phyloP scores from a whole-genome alignment of 2,113 vertebrate species.

The Catagonus wagneri region DNA sequence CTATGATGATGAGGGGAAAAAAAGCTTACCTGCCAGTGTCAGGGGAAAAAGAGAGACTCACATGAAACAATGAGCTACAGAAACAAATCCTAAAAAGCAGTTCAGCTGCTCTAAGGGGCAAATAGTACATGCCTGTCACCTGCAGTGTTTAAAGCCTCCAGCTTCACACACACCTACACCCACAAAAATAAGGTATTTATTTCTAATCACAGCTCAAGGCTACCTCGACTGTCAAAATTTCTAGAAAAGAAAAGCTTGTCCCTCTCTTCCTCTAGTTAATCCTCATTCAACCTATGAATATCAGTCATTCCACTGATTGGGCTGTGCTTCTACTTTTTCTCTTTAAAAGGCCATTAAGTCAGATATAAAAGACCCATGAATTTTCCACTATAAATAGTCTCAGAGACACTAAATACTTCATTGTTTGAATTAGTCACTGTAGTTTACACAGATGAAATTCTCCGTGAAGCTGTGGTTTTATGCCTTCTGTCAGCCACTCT shows the following conservation, averaged over 20 bases:
- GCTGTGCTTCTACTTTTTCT: constrained; percentile 84
- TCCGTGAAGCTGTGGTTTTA: constrained; percentile 32
- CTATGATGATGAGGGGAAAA: constrained; percentile 53
- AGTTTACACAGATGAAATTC: constrained; percentile 78
- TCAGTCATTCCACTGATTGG: constrained; percentile 83
- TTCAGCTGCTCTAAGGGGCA: constrained; percentile 49
- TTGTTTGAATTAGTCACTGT: constrained; percentile 81
- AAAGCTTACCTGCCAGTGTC: constrained; percentile 41
- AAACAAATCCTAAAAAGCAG: constrained; percentile 62
- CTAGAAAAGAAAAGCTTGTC: constrained; percentile 79
- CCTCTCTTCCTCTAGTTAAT: constrained; percentile 72
- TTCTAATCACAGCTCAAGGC: constrained; percentile 73
- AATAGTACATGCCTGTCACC: constrained; percentile 46
- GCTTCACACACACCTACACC: constrained; percentile 2
- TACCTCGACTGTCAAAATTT: constrained; percentile 81
- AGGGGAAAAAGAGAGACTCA: constrained; percentile 35
- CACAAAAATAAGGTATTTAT: constrained; percentile 73
- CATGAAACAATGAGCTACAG: constrained; percentile 3
- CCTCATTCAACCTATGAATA: constrained; percentile 83
- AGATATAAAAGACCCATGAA: constrained; percentile 80
- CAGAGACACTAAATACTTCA: constrained; percentile 76
- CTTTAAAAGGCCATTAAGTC: constrained; percentile 85
- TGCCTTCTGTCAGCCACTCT: constrained; percentile 58
- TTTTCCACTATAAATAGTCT: constrained; percentile 82
- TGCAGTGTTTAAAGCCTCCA: constrained; percentile 61